Conservation (phyloP, 2,113 vertebrate species). For the Mastomys natalensis region DNA sequence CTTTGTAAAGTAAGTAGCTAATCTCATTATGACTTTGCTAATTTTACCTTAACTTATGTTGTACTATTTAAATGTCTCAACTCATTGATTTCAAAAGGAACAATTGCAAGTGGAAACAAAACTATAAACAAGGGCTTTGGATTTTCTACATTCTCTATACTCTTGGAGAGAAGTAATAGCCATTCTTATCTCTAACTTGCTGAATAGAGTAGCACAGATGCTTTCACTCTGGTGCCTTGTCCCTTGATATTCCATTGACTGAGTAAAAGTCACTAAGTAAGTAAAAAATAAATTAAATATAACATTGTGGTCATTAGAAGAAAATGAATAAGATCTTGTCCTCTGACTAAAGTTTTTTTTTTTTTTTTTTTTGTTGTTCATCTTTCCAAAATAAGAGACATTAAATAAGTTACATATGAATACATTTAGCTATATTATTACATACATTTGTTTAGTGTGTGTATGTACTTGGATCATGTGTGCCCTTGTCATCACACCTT, state of each 20-base stretch:
- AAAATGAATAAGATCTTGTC: not conserved
- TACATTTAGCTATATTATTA: not conserved
- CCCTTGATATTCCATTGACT: not conserved
- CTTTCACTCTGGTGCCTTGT: not conserved
- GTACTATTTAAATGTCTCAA: not conserved
- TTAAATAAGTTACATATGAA: not conserved
- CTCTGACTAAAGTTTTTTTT: not conserved
- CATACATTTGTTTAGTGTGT: not conserved
- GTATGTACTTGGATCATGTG: not conserved
- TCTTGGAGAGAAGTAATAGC: not conserved
- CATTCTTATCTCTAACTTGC: not conserved
- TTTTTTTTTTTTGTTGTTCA: not conserved
- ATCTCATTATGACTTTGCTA: not conserved
- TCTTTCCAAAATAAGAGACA: not conserved
- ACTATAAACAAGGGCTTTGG: not conserved
- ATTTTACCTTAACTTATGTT: not conserved
- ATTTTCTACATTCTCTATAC: not conserved
- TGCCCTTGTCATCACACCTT: not conserved
- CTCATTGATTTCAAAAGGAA: not conserved
- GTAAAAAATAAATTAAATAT: conserved; percentile 27
- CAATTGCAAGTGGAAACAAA: not conserved
- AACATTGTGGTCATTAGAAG: not conserved
- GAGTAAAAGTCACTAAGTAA: not conserved
- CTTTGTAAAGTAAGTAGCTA: not conserved
- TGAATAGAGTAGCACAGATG: not conserved